Evolutionary conservation across 2,113 vertebrate species (phyloP).

Genomic region (Ginglymostoma cirratum): DNA sequence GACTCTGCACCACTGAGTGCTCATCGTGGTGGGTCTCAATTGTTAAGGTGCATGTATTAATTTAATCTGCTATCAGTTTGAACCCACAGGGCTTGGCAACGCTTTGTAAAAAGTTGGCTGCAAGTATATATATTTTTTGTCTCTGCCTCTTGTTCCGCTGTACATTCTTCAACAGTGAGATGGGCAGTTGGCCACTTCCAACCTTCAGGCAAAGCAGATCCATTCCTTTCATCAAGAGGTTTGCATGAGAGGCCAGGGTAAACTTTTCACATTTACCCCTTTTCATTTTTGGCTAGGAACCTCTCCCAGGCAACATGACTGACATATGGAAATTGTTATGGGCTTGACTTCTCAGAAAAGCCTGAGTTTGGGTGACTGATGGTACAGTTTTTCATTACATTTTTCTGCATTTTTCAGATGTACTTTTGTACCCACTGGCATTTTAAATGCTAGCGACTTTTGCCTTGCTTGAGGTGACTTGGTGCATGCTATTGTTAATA

Average conservation of each 20-base stretch:
- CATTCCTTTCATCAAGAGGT: neutral
- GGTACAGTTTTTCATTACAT: neutral
- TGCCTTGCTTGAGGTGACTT: neutral
- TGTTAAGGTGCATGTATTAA: neutral
- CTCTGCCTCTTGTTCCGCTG: neutral
- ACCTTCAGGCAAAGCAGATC: neutral
- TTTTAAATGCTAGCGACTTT: neutral
- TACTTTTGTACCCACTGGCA: neutral
- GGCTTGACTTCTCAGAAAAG: neutral
- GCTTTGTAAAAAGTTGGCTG: neutral
- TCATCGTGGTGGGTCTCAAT: neutral
- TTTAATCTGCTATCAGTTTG: neutral
- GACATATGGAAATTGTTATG: constrained; percentile 15
- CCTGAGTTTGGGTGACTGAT: neutral
- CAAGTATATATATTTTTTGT: neutral
- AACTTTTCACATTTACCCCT: neutral
- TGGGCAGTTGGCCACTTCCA: neutral
- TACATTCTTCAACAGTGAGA: neutral
- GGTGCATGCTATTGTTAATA: neutral
- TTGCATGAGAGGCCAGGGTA: neutral
- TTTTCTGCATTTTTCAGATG: neutral
- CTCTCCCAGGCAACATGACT: neutral
- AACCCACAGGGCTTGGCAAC: neutral
- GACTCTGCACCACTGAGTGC: neutral
- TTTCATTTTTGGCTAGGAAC: neutral